A percentile compares a stretch with the other conserved stretches of the same genome.
Conservation (phyloP, 2,888 invertebrate genomes). For the Penaeus monodon region DNA sequence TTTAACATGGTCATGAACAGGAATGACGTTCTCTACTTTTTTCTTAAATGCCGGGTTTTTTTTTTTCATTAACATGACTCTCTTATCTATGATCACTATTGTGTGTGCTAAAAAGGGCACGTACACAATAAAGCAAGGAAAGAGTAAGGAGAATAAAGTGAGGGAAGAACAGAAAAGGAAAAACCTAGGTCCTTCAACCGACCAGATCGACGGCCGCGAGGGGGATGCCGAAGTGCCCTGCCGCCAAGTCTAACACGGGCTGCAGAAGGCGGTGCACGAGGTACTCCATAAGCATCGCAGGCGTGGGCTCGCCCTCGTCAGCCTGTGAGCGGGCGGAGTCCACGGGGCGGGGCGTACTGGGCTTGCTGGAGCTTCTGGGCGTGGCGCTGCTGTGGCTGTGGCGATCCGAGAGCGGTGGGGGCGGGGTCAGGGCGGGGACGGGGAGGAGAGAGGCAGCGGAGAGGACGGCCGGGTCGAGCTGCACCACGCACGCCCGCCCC, state of each 20-base stretch:
- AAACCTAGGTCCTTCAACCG: too few relatives aligned
- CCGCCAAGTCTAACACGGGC: conserved; percentile 21
- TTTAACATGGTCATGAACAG: too few relatives aligned
- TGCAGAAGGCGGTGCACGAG: conserved; percentile 40
- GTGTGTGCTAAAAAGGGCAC: too few relatives aligned
- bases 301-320: conserved; percentile 9
- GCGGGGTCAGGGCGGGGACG: conserved; percentile 22
- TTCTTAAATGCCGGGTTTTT: too few relatives aligned
- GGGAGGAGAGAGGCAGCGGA: conserved; percentile 26
- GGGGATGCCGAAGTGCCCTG: neutral
- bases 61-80: too few relatives aligned
- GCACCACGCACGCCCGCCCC: conserved; percentile 41
- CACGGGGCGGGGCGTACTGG: conserved; percentile 30
- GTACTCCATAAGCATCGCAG: conserved; percentile 25
- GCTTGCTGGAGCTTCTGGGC: conserved; percentile 18
- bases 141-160: too few relatives aligned
- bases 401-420: conserved; percentile 26
- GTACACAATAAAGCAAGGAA: too few relatives aligned
- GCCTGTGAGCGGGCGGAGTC: neutral
- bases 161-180: too few relatives aligned
- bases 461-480: conserved; percentile 30
- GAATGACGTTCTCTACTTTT: too few relatives aligned
- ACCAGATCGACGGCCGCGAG: too few relatives aligned
- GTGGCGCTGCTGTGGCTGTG: conserved; percentile 24
- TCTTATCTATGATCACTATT: too few relatives aligned